Evolutionary conservation across 1,140 invertebrate genomes (phyloP).

Genomic region (Pachyrhynchus sulphureomaculatus): DNA sequence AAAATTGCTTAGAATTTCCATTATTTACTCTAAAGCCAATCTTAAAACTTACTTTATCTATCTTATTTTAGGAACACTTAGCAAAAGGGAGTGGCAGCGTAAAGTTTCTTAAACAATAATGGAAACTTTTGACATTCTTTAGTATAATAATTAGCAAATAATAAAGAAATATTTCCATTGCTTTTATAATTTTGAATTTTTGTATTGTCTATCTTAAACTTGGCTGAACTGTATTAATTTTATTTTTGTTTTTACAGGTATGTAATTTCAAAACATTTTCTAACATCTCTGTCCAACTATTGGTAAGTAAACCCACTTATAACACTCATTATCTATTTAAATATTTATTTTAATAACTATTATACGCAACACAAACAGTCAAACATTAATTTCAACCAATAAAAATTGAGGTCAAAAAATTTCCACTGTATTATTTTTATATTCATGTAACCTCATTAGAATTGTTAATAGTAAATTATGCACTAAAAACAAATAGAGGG

Average conservation of each 20-base stretch:
- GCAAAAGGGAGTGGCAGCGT: too few species aligned
- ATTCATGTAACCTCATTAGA: slow-evolving; percentile 26
- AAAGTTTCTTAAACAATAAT: too few species aligned
- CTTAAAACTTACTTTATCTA: too few species aligned
- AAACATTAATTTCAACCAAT: slow-evolving; percentile 15
- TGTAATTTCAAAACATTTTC: background rate
- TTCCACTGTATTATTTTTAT: slow-evolving; percentile 26
- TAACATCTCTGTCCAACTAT: background rate
- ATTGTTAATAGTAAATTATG: slow-evolving; percentile 28
- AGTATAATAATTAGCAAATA: too few species aligned
- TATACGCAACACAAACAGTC: slow-evolving; percentile 1
- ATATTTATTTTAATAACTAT: background rate
- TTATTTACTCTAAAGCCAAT: too few species aligned
- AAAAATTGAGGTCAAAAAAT: slow-evolving; percentile 31
- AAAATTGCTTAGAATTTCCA: too few species aligned
- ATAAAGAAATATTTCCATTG: too few species aligned
- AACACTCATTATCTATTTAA: background rate
- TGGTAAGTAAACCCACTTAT: background rate
- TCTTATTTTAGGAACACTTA: too few species aligned
- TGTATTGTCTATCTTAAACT: too few species aligned
- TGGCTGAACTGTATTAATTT: too few species aligned
- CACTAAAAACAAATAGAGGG: slow-evolving; percentile 14
- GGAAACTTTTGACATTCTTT: too few species aligned
- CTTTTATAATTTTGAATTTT: too few species aligned
- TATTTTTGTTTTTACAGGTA: background rate